phyloP scores from a whole-genome alignment of 2,113 vertebrate genomes.

The Rhinoderma darwinii region DNA sequence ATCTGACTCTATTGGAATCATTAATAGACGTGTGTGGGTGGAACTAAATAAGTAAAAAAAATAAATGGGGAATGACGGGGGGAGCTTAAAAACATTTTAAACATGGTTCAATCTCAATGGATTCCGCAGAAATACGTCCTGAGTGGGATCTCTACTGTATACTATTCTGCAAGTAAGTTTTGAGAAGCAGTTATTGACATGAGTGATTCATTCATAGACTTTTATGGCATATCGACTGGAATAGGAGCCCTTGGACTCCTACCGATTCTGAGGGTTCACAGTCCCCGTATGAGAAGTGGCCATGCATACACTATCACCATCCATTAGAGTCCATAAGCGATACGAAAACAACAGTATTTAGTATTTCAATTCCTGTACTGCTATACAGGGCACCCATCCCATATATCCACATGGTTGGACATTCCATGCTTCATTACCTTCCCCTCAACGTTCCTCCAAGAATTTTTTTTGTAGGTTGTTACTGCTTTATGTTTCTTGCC shows the following conservation, averaged over 20 bases:
- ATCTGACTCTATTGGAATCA: neutral
- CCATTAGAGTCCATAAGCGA: too few species aligned
- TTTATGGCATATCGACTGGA: neutral
- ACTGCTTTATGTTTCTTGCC: neutral
- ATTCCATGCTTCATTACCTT: neutral
- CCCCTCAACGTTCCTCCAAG: neutral
- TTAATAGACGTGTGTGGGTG: neutral
- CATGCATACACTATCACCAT: too few species aligned
- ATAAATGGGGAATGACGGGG: neutral
- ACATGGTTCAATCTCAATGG: neutral
- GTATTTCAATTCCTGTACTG: too few species aligned
- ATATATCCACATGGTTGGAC: too few species aligned
- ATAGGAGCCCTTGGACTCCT: neutral
- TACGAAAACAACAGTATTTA: too few species aligned
- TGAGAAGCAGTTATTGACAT: neutral
- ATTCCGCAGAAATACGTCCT: neutral
- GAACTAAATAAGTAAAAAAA: neutral
- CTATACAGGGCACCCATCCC: too few species aligned
- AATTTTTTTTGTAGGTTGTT: neutral
- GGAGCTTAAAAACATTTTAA: too few species aligned
- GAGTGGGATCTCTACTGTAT: neutral
- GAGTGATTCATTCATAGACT: neutral
- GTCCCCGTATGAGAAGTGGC: too few species aligned
- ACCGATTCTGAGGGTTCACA: too few species aligned
- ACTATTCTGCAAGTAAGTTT: neutral